Base-by-base conservation (phyloP, 2,797 vertebrate genomes). In the Crocodylus rhombifer region DNA sequence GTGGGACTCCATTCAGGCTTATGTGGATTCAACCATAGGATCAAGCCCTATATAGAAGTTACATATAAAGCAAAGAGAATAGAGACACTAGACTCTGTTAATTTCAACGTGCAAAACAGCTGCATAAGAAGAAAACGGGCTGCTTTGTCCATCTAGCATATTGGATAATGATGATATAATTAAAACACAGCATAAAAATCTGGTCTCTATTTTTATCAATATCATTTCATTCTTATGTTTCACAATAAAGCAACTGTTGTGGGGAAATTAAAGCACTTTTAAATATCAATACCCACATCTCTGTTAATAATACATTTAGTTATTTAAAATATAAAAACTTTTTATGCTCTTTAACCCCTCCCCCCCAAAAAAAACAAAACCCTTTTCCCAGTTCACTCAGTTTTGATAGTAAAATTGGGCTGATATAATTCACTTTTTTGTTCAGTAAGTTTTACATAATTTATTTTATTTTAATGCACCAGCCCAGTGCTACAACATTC, bases 1-100 rank as follows among this genome's bases (percentile, higher is more conserved):
- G 4, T 2, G 3, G 62, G 56, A 63, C 6, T 87, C 71, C 73
- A 7, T 2, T 0, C 36, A 65, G 63, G 51, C 55, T 1, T 0
- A 23, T 0, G 0, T 14, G 51, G 63, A 82, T 78, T 51, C 2
- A 18, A 60, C 64, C 18, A 2, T 16, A 10, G 18, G 55, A 58
- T 58, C 57, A 67, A 42, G 25, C 25, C 0, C 13, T 57, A 9
- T 21, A 21, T 12, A 12, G 11, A 20, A 18, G 21, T 36, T 69
- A 36, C 20, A 36, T 17, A 18, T 6, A n/a, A 67, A 21, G 30
- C 30, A 69, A 69, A 36, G 16, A 36, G 9, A 69, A 36, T 21
- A 11, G 7, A 14, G 18, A 69, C 65, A 21, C 13, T 69, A 30
- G 30, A 36, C 18, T 36, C 33, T 36, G 20, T 36, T 36, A n/a